Evolutionary conservation across 2,888 invertebrate genomes (phyloP), one percentile per base, ranked within the genome.

Genomic region (Philopedon plagiatum): DNA sequence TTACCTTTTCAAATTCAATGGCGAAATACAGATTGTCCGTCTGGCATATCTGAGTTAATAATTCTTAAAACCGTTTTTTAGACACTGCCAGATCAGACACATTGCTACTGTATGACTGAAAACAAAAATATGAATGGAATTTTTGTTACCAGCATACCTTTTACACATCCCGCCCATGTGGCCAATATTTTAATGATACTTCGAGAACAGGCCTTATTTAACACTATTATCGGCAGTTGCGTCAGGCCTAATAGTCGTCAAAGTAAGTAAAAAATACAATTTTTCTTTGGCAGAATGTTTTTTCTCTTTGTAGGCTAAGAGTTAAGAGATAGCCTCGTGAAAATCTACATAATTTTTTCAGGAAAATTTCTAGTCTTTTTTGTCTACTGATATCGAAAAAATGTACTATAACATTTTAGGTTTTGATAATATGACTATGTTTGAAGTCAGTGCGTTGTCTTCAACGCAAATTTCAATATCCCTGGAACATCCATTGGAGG

Each of bases 71-170:
- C n/a, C n/a, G n/a, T 76, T 76, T 86, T 85, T 13, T 86, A 95
- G 94, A 93, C 92, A 68, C 87, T 98, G 54, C 96, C 97, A 0
- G 97, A 97, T 83, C 97, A 98, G 84, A 93, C 92, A 69, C 98
- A 98, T 83, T 96, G 96, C 82, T 98, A 97, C 85, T 96, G 95
- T 85, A 90, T 98, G 87, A 96, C 96, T 23, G 94, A 95, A 83
- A 92, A 92, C 75, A 90, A 90, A 75, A 90, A 89, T 26, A 86
- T 94, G 85, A 91, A 92, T 75, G 96, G 95, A 5, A 90, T 93
- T 76, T 85, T 93, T 78, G 92, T 96, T 58, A 87, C 90, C 58
- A 93, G 92, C 74, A 92, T 98, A 68, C 96, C 97, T 0, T 98
- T 98, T 87, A 96, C 95, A 0, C 97, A 97, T 86, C 97, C 98